A percentile compares a stretch with the other conserved stretches of the same genome.
These are phyloP conservation scores for Poeciliopsis prolifica DNA, from an alignment of 2,113 vertebrate genomes.

Conservation along the genomic window DNA sequence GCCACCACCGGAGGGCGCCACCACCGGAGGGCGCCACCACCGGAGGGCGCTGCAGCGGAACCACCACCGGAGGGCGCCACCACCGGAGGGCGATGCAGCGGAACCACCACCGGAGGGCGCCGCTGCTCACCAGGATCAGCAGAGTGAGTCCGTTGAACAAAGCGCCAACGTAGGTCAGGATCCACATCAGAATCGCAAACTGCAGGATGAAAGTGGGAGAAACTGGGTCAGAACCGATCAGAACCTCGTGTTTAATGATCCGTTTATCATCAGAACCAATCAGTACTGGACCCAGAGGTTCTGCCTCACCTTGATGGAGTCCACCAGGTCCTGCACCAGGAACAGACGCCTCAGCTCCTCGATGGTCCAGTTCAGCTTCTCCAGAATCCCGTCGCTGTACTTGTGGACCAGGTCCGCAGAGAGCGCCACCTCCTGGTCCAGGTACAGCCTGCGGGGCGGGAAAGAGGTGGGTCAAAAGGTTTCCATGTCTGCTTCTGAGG, in stretches of 20 bases:
- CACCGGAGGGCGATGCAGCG: no score
- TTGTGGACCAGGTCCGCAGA: conserved; percentile 90
- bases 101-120: no score
- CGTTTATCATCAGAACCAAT: background rate
- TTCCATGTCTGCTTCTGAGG: no score
- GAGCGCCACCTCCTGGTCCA: conserved; percentile 88
- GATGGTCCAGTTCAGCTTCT: conserved; percentile 85
- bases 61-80: no score
- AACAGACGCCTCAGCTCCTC: conserved; percentile 91
- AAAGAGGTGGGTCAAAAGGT: background rate
- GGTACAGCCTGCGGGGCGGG: conserved; percentile 81
- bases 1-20: no score
- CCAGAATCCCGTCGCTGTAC: conserved; percentile 88
- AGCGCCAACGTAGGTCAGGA: conserved; percentile 96
- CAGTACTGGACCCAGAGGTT: background rate
- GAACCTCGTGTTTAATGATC: no score
- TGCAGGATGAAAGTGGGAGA: conserved; percentile 44
- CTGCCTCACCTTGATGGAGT: conserved; percentile 93
- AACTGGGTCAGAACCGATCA: background rate
- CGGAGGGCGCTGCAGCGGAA: no score
- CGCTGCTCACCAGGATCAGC: conserved; percentile 89
- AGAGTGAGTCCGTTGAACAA: conserved; percentile 98
- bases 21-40: no score
- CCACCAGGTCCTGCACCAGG: conserved; percentile 95
- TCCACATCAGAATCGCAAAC: conserved; percentile 98